A percentile compares a stretch with the other conserved stretches of the same genome.
Evolutionary conservation across 2,888 invertebrate genomes (phyloP).

Genomic region (Ichneumon xanthorius): DNA sequence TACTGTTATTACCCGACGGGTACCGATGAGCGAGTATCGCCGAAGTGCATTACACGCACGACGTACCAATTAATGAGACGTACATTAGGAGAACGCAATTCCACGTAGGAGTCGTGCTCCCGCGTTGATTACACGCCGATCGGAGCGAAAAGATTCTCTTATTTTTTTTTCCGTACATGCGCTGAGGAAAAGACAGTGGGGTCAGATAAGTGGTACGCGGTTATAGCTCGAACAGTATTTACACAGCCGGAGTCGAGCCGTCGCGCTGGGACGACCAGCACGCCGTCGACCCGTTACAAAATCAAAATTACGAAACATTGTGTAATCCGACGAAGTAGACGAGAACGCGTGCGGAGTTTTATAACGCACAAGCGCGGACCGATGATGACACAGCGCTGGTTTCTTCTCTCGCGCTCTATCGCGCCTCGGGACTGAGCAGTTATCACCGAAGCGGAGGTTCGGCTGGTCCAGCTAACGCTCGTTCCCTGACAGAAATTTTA

Average conservation of each 20-base stretch:
- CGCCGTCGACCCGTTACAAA: conserved; percentile 75
- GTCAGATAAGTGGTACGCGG: conserved; percentile 31
- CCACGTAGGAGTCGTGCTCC: conserved; percentile 18
- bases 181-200: not conserved
- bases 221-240: conserved; percentile 17
- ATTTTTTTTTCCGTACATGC: not conserved
- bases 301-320: conserved; percentile 78
- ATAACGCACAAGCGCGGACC: conserved; percentile 32
- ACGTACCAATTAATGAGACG: conserved; percentile 50
- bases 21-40: conserved; percentile 24
- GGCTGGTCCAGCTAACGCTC: not conserved
- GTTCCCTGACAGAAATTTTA: not conserved
- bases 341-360: conserved; percentile 7
- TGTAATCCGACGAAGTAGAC: conserved; percentile 43
- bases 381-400: conserved; percentile 44
- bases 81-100: conserved; percentile 47
- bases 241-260: conserved; percentile 3
- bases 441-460: not conserved
- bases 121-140: conserved; percentile 33
- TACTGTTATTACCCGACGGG: conserved; percentile 46
- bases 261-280: conserved; percentile 57
- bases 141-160: conserved; percentile 31
- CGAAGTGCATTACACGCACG: conserved; percentile 44
- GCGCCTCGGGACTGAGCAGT: conserved; percentile 6
- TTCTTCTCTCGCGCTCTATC: conserved; percentile 1